phyloP scores from a whole-genome alignment of 2,888 invertebrate species.

The Hermaeophaga mercurialis region DNA sequence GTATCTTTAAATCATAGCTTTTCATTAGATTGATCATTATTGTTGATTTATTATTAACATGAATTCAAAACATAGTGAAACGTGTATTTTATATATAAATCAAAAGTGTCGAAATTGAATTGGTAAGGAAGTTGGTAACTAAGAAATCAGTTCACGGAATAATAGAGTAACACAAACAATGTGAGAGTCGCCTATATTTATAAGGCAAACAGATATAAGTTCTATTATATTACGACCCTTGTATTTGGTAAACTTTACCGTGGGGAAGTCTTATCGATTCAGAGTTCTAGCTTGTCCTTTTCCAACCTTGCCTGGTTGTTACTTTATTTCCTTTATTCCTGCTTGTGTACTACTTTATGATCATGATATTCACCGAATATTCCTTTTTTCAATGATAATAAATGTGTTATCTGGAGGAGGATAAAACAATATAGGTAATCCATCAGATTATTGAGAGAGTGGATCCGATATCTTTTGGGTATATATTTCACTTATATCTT shows the following conservation, averaged over 20 bases:
- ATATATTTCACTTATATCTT: conserved; percentile 1
- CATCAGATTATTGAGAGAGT: conserved; percentile 1
- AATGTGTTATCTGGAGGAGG: conserved; percentile 6
- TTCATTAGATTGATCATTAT: too few relatives aligned
- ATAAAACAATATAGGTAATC: conserved; percentile 10
- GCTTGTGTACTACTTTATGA: conserved; percentile 17
- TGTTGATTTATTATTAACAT: too few relatives aligned
- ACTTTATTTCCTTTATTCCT: conserved; percentile 15
- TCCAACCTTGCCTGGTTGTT: conserved; percentile 17
- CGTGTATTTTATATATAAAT: too few relatives aligned
- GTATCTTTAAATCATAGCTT: too few relatives aligned
- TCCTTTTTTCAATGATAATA: conserved; percentile 10
- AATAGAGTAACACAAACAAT: too few relatives aligned
- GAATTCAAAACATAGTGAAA: too few relatives aligned
- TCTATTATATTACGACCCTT: neutral
- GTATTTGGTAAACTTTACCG: neutral
- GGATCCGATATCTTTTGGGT: neutral
- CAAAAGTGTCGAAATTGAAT: too few relatives aligned
- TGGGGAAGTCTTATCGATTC: conserved; percentile 17
- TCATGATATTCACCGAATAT: conserved; percentile 17
- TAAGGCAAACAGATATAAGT: neutral
- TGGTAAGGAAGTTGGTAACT: too few relatives aligned
- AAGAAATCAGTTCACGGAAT: too few relatives aligned
- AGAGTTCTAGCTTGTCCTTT: conserved; percentile 1
- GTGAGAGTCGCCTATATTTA: neutral